Conservation (phyloP, 1,140 invertebrate genomes). For the Coptotermes formosanus region DNA sequence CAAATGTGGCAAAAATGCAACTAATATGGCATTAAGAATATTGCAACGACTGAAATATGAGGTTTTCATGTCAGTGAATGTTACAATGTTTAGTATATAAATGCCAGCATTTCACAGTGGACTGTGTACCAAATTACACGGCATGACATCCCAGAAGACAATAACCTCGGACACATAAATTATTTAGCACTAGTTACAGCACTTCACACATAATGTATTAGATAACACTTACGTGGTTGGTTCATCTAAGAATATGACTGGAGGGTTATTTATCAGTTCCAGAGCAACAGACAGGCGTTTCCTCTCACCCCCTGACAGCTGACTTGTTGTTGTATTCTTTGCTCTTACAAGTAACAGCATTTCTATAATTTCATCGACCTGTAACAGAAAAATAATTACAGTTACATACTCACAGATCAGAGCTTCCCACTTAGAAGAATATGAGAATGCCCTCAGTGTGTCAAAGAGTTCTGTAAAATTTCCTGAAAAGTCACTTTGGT, state of each 20-base stretch:
- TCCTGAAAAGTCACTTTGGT: too few relatives aligned
- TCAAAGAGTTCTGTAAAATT: not conserved
- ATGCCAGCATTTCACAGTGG: too few relatives aligned
- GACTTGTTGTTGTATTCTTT: constrained; percentile 66
- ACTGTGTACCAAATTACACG: too few relatives aligned
- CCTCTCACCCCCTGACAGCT: constrained; percentile 86
- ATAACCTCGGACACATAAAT: too few relatives aligned
- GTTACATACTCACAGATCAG: constrained; percentile 1
- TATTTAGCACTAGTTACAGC: too few relatives aligned
- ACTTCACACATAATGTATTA: not conserved
- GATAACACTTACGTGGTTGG: constrained; percentile 70
- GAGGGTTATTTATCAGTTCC: constrained; percentile 94
- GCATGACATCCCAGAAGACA: too few relatives aligned
- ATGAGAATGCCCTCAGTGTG: not conserved
- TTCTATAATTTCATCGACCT: constrained; percentile 71
- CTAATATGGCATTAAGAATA: too few relatives aligned
- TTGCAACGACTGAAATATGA: too few relatives aligned
- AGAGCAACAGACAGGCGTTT: constrained; percentile 90
- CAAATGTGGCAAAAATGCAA: too few relatives aligned
- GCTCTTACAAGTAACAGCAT: constrained; percentile 61
- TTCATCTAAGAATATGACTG: constrained; percentile 81
- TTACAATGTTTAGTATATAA: too few relatives aligned
- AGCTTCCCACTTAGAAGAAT: not conserved
- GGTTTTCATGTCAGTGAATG: too few relatives aligned
- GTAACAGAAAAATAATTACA: constrained; percentile 40